Base-by-base conservation (phyloP, 2,797 vertebrate genomes). In the Acrossocheilus wenchowensis region DNA sequence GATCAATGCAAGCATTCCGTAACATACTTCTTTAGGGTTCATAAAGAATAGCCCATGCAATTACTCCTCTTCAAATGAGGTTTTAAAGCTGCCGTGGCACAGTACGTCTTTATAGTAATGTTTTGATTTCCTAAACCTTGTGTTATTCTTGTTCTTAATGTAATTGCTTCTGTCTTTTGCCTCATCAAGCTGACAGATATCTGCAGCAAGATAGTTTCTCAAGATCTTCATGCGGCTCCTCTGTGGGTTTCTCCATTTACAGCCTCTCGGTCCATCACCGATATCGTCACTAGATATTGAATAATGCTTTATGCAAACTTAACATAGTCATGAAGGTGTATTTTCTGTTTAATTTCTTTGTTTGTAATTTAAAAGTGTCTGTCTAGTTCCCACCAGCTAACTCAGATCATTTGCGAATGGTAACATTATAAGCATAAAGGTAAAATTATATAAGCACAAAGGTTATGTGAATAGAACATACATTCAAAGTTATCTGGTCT, bases 151-250 rank as follows among this genome's bases (percentile, higher is more conserved):
- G 91, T 93, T 92, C 89, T 90, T 77, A 17, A 80, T 92, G 93
- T 94, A 94, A 95, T 95, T 94, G 93, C 90, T 91, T 94, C 94
- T 94, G 94, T 95, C 93, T 87, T 87, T 74, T 88, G 93, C 90
- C 90, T 94, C 94, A 95, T 95, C 92, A 89, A 89, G 90, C 92
- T 95, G 94, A 95, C 92, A 91, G 92, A 95, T 95, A 91, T 92
- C 88, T 89, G 87, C 66, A 19, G 79, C 54, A 34, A 81, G 90
- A 90, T 79, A 34, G 89, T 93, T 93, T 91, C 90, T 94, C 93
- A 93, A 87, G 86, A 92, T 91, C 80, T 84, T 80, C 50, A 60
- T 86, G 75, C 21, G 23, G 34, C 74, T 84, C 62, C 36, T 77
- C 43, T 54, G 57, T 68, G 66, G 50, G 21, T 34, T 52, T 79